Base-by-base conservation (phyloP, 2,888 invertebrate species). In the Tetragnatha montana region DNA sequence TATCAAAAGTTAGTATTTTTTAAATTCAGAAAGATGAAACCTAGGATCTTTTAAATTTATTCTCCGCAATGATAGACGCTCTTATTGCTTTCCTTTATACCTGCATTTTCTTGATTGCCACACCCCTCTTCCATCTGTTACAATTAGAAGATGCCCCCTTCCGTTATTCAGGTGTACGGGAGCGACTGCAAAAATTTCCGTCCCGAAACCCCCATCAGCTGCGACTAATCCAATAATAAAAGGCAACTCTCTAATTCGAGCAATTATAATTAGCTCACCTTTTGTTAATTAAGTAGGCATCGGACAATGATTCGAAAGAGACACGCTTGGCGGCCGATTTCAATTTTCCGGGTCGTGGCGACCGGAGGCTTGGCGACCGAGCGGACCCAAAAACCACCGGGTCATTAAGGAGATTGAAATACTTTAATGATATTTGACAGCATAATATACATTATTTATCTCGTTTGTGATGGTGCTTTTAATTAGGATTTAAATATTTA, bases 201-300 rank as follows among this genome's bases (percentile, higher is more conserved):
- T 60, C 60, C 4, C 60, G 17, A 60, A 12, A 4, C 60, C 12
- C 10, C 12, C 60, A 60, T 60, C 8, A 60, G 60, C 60, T 60
- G 60, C 60, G 60, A 60, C 60, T 60, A 60, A 60, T 60, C 60
- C 60, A 60, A 60, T 60, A 60, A 60, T 60, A 60, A 60, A 60
- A 60, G 60, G 60, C 60, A 60, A 60, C 60, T 60, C 7, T 60
- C 60, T 60, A 60, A 60, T 60, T 60, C 60, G 14, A 17, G 60
- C 8, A 17, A 60, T 60, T 60, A 60, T 60, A 60, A 60, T 60
- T 60, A 60, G 60, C 12, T 60, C 60, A 10, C 7, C 60, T 60
- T 60, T 60, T 60, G 60, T 60, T 60, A 60, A 60, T 60, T 60
- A 60, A 60, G 60, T 60, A 60, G 60, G 60, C 60, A 60, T 60